Conservation (phyloP, 2,113 vertebrate genomes). For the Lasiurus borealis region DNA sequence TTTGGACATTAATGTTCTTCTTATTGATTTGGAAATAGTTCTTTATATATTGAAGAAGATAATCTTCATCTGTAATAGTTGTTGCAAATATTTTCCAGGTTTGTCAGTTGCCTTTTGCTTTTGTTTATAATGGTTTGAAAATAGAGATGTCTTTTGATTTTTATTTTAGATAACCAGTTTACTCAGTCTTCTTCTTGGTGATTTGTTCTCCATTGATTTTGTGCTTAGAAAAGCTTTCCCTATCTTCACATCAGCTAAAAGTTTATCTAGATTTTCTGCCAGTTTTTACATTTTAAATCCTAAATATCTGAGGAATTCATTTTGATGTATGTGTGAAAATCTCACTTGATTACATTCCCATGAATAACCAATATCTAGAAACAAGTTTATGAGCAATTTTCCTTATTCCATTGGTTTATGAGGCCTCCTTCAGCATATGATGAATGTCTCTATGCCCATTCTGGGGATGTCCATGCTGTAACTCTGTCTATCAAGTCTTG, state of each 20-base stretch:
- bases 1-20: neutral
- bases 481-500: neutral
- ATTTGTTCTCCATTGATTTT: conserved; percentile 20
- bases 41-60: conserved; percentile 45
- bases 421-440: neutral
- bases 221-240: neutral
- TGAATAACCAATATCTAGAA: neutral
- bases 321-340: neutral
- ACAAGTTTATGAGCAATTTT: neutral
- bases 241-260: neutral
- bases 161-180: neutral
- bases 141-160: neutral
- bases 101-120: conserved; percentile 29
- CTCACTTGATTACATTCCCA: neutral
- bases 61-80: neutral
- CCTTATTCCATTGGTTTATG: neutral
- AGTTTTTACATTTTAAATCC: conserved; percentile 36
- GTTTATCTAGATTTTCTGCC: neutral
- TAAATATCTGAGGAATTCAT: neutral
- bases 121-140: conserved; percentile 40
- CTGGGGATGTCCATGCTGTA: fast-evolving
- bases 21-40: conserved; percentile 57
- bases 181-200: neutral
- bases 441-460: neutral
- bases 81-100: neutral